Evolutionary conservation across 2,797 vertebrate species (phyloP).

Genomic region (Schizopygopsis malacanthus): DNA sequence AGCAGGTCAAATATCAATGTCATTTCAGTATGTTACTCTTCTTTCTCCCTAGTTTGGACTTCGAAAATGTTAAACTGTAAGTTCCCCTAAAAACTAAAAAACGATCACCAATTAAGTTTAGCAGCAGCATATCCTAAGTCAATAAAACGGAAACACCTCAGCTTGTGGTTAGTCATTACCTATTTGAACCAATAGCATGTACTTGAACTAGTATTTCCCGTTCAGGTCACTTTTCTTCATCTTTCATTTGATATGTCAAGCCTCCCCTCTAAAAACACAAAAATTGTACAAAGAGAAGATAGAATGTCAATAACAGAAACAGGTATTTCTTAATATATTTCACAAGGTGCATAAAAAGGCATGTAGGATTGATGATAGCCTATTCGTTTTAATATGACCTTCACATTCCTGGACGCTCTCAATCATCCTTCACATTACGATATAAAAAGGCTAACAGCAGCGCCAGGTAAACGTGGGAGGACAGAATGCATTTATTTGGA

Average conservation of each 20-base stretch:
- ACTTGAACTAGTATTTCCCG: not conserved
- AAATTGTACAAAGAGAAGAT: not conserved
- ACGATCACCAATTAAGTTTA: not conserved
- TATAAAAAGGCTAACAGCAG: conserved; percentile 9
- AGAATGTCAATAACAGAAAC: not conserved
- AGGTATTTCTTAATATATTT: conserved; percentile 24
- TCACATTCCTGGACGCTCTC: conserved; percentile 8
- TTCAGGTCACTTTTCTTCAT: not conserved
- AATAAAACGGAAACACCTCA: conserved; percentile 2
- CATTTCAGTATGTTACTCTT: not conserved
- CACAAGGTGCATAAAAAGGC: not conserved
- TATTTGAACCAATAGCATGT: not conserved
- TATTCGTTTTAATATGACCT: conserved; percentile 6
- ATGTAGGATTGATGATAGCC: not conserved
- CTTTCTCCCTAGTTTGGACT: not conserved
- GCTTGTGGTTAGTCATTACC: not conserved
- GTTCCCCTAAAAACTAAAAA: not conserved
- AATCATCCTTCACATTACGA: not conserved
- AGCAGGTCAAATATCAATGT: conserved; percentile 13
- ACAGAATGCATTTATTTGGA: conserved; percentile 13
- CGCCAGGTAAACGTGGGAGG: conserved; percentile 33
- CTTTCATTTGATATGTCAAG: not conserved
- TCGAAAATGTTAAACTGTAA: not conserved
- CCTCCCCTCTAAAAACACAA: not conserved
- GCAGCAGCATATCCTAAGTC: not conserved